phyloP scores from a whole-genome alignment of 1,140 invertebrate genomes.

The Hyles vespertilio region DNA sequence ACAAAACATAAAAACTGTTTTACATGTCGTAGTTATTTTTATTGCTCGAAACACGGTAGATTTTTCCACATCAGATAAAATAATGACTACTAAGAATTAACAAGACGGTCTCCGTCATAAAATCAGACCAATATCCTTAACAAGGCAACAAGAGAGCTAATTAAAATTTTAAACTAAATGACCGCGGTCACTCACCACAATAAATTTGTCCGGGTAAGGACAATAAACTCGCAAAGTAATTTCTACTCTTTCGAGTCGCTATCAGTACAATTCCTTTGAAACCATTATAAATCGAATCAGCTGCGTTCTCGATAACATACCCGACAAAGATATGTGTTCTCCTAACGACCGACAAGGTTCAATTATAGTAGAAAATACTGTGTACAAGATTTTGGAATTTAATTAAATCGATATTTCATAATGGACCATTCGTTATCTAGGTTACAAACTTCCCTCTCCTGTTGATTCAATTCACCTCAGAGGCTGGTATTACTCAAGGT shows the following conservation, averaged over 20 bases:
- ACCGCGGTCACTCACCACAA: conserved; percentile 33
- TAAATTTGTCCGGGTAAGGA: conserved; percentile 43
- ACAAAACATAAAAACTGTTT: conserved; percentile 16
- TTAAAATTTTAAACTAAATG: conserved; percentile 54
- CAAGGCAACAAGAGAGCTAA: conserved; percentile 52
- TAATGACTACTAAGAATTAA: conserved; percentile 27
- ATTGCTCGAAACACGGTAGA: not conserved
- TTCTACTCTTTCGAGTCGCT: conserved; percentile 2
- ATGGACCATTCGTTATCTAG: no score
- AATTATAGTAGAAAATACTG: no score
- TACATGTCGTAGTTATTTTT: not conserved
- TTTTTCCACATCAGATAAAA: conserved; percentile 22
- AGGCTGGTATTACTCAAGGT: no score
- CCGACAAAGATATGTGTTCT: no score
- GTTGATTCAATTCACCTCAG: no score
- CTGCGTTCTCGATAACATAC: no score
- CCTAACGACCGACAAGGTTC: no score
- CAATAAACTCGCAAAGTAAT: conserved; percentile 24
- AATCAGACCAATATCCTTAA: conserved; percentile 48
- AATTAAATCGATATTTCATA: no score
- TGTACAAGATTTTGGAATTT: no score
- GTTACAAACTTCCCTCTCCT: no score
- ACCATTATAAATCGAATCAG: no score
- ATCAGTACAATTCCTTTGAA: no score
- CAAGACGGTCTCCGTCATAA: conserved; percentile 28